Percentiles rank a stretch among this genome's conserved stretches.
These are phyloP conservation scores for Mugil cephalus DNA, from an alignment of 2,113 vertebrate genomes.

Conservation along the genomic window DNA sequence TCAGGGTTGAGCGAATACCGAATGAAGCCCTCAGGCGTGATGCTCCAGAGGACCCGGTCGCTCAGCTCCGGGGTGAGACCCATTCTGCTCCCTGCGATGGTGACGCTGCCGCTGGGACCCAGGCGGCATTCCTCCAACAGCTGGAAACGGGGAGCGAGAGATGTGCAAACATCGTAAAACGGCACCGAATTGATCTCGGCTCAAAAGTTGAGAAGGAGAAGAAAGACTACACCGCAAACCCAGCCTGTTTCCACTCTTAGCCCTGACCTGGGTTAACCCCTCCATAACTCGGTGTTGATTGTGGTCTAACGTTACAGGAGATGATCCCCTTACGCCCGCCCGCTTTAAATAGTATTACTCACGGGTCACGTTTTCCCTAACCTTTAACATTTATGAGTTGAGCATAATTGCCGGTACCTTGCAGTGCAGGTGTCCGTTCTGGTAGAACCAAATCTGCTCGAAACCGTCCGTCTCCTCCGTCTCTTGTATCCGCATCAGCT, in stretches of 20 bases:
- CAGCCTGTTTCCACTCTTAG: neutral
- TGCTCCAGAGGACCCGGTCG: slow-evolving; percentile 86
- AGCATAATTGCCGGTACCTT: slow-evolving; percentile 81
- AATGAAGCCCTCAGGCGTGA: slow-evolving; percentile 90
- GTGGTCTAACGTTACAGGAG: neutral
- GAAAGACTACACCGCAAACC: no score
- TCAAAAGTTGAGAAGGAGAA: neutral
- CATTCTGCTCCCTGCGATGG: slow-evolving; percentile 89
- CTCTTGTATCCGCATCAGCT: slow-evolving; percentile 90
- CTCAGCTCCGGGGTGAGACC: slow-evolving; percentile 85
- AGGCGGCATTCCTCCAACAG: slow-evolving; percentile 91
- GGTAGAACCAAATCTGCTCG: slow-evolving; percentile 94
- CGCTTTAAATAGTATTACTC: no score
- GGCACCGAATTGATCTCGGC: neutral
- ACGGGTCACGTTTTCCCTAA: neutral
- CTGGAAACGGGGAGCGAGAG: slow-evolving; percentile 67
- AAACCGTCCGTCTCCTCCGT: slow-evolving; percentile 85
- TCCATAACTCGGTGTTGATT: neutral
- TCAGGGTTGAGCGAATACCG: slow-evolving; percentile 83
- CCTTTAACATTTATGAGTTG: neutral
- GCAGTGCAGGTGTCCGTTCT: slow-evolving; percentile 89
- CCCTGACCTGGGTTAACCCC: neutral
- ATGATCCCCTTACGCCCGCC: no score
- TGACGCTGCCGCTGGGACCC: slow-evolving; percentile 86
- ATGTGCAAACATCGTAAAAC: neutral